Conservation (phyloP, 2,888 invertebrate genomes). For the Neoitamus cyanurus region DNA sequence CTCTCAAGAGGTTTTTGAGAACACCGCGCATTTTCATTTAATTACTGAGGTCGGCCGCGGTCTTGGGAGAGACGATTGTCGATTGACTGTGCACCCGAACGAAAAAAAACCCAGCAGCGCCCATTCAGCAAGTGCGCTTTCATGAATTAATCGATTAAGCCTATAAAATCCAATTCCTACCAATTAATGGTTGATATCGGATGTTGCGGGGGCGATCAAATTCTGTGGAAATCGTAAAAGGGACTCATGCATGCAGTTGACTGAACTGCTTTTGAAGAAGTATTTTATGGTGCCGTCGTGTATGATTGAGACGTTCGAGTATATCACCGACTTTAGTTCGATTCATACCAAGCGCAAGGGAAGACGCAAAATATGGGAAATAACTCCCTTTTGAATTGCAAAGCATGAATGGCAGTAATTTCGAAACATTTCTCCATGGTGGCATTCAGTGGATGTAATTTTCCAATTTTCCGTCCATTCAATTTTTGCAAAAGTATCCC, state of each 20-base stretch:
- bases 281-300: background rate
- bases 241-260: background rate
- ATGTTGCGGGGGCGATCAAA: slow-evolving; percentile 25
- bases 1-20: background rate
- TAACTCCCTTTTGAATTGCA: background rate
- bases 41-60: slow-evolving; percentile 6
- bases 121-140: background rate
- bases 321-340: background rate
- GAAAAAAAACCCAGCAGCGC: background rate
- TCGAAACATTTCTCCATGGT: background rate
- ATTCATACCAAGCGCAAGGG: background rate
- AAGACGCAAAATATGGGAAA: background rate
- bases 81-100: background rate
- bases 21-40: slow-evolving; percentile 41
- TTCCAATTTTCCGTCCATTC: background rate
- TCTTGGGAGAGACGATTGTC: slow-evolving; percentile 24
- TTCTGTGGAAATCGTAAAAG: background rate
- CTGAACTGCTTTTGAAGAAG: background rate
- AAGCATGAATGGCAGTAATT: background rate
- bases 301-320: background rate
- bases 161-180: slow-evolving; percentile 44
- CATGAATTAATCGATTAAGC: slow-evolving; percentile 40
- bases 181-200: slow-evolving; percentile 41
- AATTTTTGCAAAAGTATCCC: background rate
- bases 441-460: background rate